These are phyloP conservation scores for Colinus virginianus DNA, from an alignment of 2,113 vertebrate species.

Conservation along the genomic window DNA sequence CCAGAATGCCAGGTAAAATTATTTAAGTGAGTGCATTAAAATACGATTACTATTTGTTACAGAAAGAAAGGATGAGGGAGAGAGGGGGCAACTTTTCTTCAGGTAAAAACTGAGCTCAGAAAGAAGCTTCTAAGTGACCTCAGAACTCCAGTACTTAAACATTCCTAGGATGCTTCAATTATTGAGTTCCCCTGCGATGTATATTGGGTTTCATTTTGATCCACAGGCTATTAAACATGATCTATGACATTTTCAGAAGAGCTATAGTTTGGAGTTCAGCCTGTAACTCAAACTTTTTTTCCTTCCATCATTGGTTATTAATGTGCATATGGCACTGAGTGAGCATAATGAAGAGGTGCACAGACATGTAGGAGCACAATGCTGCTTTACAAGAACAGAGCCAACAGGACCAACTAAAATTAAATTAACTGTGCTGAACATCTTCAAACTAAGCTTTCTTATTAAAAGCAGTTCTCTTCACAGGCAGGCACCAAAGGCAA, in stretches of 20 bases:
- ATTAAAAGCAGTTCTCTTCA: slow-evolving; percentile 9
- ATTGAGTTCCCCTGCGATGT: slow-evolving; percentile 47
- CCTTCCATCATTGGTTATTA: slow-evolving; percentile 19
- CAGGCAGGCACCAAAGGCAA: background rate
- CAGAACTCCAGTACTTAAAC: slow-evolving; percentile 3
- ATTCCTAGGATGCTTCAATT: slow-evolving; percentile 57
- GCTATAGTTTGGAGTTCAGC: slow-evolving; percentile 4
- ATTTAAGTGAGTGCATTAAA: background rate
- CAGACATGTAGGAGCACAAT: background rate
- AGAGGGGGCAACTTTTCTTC: background rate
- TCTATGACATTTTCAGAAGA: slow-evolving; percentile 46
- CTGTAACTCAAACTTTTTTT: background rate
- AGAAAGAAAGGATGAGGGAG: background rate
- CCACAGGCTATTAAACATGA: slow-evolving; percentile 57
- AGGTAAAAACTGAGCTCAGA: slow-evolving; percentile 5
- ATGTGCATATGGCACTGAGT: background rate
- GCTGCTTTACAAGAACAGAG: background rate
- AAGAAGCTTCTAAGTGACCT: slow-evolving; percentile 19
- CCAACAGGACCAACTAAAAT: background rate
- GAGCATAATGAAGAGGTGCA: background rate
- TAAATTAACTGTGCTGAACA: slow-evolving; percentile 6
- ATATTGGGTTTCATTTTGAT: slow-evolving; percentile 54
- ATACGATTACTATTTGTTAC: background rate
- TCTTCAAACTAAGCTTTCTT: slow-evolving; percentile 1
- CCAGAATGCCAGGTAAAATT: background rate